Evolutionary conservation across 2,888 invertebrate genomes (phyloP), one percentile per base, ranked within the genome.

Genomic region (Drosophila rubida): DNA sequence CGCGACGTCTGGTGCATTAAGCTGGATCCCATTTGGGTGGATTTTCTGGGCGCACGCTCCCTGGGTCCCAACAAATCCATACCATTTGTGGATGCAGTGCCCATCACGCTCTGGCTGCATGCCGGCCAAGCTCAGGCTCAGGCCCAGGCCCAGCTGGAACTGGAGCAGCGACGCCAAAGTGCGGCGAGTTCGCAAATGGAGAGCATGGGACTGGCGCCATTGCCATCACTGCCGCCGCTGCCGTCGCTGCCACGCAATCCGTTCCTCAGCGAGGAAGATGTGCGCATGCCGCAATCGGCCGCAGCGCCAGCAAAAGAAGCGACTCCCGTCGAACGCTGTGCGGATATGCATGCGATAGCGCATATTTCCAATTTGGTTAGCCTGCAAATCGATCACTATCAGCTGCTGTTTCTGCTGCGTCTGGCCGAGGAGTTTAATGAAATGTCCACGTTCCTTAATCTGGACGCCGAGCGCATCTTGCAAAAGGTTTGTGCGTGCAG

Each of bases 301-400:
- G 65, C 68, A 27, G 53, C 69, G 27, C 51, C 72, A n/a, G 37
- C 58, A 1, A 45, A 45, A 11, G 55, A 75, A 0, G 57, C 57
- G 37, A 69, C 75, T 94, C 94, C 22, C 94, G 95, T 76, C 8
- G 91, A 91, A 45, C 87, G 87, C 46, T 88, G 88, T 70, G 95
- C 95, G 8, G 95, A 96, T 78, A 94, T 97, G 75, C 96, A 96
- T 92, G 94, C 96, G 23, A 94, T 98, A 50, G 95, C 96, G 0
- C 95, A 97, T 86, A 95, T 97, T 51, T 94, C 95, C 51, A 96
- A 96, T 86, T 93, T 98, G 87, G 95, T 98, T 53, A 97, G 97
- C 74, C 93, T 97, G 3, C 98, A 98, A 92, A 93, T 99, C 66
- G 98, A 97, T 93, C 98, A 98, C 92, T 97, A 96, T 92, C 98